Percentiles rank a stretch among this genome's conserved stretches.
Evolutionary conservation across 2,797 vertebrate species (phyloP).

Genomic region (Loriculus beryllinus): DNA sequence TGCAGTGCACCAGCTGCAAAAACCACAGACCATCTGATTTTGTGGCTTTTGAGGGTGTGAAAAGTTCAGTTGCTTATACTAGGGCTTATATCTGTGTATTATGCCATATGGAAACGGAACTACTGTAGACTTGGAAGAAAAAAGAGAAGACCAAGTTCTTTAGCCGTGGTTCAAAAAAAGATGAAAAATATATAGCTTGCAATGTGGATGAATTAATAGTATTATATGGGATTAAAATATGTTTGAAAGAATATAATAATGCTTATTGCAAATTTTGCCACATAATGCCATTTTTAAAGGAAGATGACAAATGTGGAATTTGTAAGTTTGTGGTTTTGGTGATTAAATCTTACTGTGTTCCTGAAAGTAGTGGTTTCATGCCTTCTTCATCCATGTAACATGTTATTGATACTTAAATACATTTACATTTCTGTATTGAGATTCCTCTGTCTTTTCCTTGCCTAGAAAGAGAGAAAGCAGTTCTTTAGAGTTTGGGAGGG

Average conservation of each 20-base stretch:
- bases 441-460: not conserved
- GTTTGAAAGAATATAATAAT: not conserved
- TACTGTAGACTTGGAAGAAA: slow-evolving; percentile 82
- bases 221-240: not conserved
- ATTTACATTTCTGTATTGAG: not conserved
- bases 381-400: not conserved
- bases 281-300: not conserved
- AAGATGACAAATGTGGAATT: not conserved
- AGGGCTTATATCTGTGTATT: slow-evolving; percentile 82
- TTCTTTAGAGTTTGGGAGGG: not conserved
- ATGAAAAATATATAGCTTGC: slow-evolving; percentile 47
- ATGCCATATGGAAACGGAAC: slow-evolving; percentile 79
- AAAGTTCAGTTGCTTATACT: slow-evolving; percentile 95
- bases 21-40: slow-evolving; percentile 91
- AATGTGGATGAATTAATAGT: not conserved
- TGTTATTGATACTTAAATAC: not conserved
- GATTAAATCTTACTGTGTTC: not conserved
- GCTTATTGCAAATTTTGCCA: not conserved
- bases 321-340: not conserved
- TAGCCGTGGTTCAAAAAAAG: slow-evolving; percentile 74
- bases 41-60: slow-evolving; percentile 93
- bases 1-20: slow-evolving; percentile 90
- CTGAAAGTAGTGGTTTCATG: not conserved
- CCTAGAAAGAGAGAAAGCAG: not conserved
- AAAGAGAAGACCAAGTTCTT: slow-evolving; percentile 76